phyloP scores from a whole-genome alignment of 1,140 invertebrate species.

The Drosophila nannoptera region DNA sequence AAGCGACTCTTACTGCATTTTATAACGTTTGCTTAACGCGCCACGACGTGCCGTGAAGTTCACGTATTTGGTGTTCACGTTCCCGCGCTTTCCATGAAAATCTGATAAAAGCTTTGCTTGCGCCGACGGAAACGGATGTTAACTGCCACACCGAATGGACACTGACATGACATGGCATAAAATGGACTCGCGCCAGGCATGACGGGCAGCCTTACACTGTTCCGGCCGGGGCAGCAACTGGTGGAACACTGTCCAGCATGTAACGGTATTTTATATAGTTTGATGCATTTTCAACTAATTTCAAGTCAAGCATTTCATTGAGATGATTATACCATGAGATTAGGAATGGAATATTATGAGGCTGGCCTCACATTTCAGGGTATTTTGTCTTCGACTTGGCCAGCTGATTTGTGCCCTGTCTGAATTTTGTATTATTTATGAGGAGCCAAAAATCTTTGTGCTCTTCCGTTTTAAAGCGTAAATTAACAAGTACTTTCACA shows the following conservation, averaged over 20 bases:
- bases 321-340: too few species aligned
- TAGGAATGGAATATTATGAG: too few species aligned
- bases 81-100: constrained; percentile 56
- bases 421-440: too few species aligned
- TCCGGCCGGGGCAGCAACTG: not conserved
- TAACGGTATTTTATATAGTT: not conserved
- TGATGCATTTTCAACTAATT: too few species aligned
- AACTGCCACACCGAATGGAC: constrained; percentile 66
- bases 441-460: constrained; percentile 35
- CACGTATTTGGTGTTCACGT: constrained; percentile 8
- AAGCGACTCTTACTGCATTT: constrained; percentile 23
- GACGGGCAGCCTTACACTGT: constrained; percentile 6
- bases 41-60: constrained; percentile 20
- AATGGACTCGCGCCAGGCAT: constrained; percentile 31
- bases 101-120: constrained; percentile 73
- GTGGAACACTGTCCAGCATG: not conserved
- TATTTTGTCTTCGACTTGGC: too few species aligned
- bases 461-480: constrained; percentile 45
- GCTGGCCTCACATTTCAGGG: too few species aligned
- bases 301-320: too few species aligned
- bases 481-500: constrained; percentile 64
- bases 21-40: constrained; percentile 51
- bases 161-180: constrained; percentile 56
- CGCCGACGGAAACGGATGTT: constrained; percentile 73
- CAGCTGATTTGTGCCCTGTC: too few species aligned